phyloP scores from a whole-genome alignment of 1,140 invertebrate genomes.

The Aphidius ervi region DNA sequence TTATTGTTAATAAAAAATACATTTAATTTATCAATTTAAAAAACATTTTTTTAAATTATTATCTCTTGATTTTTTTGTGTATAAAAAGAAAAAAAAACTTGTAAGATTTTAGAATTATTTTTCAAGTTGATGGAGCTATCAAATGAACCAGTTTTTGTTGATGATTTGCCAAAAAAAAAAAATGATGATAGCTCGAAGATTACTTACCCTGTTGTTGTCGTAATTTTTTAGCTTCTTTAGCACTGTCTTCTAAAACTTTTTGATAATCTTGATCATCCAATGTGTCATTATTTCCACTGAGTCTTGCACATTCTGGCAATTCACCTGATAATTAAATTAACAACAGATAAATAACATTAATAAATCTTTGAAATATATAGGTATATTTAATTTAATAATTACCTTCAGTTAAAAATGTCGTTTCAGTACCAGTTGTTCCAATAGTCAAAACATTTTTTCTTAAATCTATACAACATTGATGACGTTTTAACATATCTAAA shows the following conservation, averaged over 20 bases:
- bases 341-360: conserved; percentile 10
- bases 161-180: background rate
- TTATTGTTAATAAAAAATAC: background rate
- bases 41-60: no score
- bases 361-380: background rate
- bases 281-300: conserved; percentile 50
- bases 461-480: conserved; percentile 94
- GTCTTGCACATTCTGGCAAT: conserved; percentile 55
- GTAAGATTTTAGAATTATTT: no score
- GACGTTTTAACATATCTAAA: conserved; percentile 94
- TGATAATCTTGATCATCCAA: conserved; percentile 63
- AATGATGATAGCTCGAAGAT: conserved; percentile 27
- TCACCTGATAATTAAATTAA: conserved; percentile 35
- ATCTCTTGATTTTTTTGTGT: no score
- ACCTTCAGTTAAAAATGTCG: conserved; percentile 82
- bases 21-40: background rate
- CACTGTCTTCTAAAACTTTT: conserved; percentile 59
- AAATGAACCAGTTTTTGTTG: background rate
- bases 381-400: background rate
- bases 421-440: conserved; percentile 93
- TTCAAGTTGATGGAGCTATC: background rate
- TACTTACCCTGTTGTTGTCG: conserved; percentile 50
- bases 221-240: conserved; percentile 42
- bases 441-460: conserved; percentile 85
- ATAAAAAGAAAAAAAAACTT: no score